Percentiles rank a stretch among this genome's conserved stretches.
Evolutionary conservation across 2,113 vertebrate species (phyloP).

Genomic region (Charina bottae): DNA sequence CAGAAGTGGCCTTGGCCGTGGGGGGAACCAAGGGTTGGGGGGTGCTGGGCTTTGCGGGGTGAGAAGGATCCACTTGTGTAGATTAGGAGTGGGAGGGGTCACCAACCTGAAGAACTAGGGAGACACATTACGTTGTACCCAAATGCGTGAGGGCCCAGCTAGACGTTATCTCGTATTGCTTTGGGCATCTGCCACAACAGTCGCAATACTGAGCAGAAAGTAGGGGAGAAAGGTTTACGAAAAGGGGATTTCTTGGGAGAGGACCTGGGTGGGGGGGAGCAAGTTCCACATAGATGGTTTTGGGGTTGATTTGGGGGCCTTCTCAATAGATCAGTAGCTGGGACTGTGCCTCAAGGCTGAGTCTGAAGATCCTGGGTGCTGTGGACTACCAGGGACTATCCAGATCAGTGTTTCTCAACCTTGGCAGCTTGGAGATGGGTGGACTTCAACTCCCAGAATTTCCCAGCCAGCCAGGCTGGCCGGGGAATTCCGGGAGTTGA

Average conservation of each 20-base stretch:
- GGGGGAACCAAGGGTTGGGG: too few relatives aligned
- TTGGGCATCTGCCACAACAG: neutral
- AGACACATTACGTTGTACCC: neutral
- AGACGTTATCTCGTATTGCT: neutral
- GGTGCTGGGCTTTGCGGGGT: too few relatives aligned
- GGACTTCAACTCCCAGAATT: neutral
- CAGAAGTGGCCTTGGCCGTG: too few relatives aligned
- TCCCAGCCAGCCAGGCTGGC: neutral
- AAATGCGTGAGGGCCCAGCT: neutral
- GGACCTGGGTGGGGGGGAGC: neutral
- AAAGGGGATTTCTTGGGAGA: neutral
- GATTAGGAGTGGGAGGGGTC: too few relatives aligned
- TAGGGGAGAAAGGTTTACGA: neutral
- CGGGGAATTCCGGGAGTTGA: neutral
- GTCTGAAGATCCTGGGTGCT: neutral
- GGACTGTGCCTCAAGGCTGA: neutral
- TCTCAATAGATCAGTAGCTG: neutral
- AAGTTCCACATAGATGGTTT: neutral
- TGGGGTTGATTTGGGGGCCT: neutral
- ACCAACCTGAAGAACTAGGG: too few relatives aligned
- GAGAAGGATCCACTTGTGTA: too few relatives aligned
- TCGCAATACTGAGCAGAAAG: neutral
- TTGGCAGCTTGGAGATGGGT: neutral
- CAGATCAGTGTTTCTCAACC: neutral
- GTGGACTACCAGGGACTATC: neutral